A percentile compares a stretch with the other conserved stretches of the same genome.
Evolutionary conservation across 2,113 vertebrate species (phyloP).

Genomic region (Taurulus bubalis): DNA sequence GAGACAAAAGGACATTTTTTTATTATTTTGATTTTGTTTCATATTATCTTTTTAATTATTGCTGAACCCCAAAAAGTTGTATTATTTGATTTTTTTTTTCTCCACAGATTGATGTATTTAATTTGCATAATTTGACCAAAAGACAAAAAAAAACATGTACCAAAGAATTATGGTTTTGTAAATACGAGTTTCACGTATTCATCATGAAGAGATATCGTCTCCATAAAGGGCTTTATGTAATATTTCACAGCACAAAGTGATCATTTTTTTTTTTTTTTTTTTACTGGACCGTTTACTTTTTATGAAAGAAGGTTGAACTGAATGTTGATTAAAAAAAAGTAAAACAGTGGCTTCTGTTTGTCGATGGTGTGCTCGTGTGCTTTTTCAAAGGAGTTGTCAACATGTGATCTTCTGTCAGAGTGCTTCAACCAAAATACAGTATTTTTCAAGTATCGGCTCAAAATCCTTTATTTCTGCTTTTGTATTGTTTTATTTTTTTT

Average conservation of each 20-base stretch:
- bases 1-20: neutral
- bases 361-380: constrained; percentile 5
- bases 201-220: neutral
- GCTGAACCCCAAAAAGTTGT: neutral
- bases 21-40: neutral
- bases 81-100: neutral
- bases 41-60: neutral
- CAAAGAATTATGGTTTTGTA: constrained; percentile 13
- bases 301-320: constrained; percentile 17
- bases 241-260: constrained; percentile 32
- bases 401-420: constrained; percentile 32
- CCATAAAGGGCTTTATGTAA: constrained; percentile 41
- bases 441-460: constrained; percentile 28
- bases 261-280: neutral
- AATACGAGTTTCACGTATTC: neutral
- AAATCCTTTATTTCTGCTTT: neutral
- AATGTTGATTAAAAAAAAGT: constrained; percentile 38
- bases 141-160: neutral
- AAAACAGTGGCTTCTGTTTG: constrained; percentile 21
- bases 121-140: neutral
- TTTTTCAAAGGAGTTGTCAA: constrained; percentile 49
- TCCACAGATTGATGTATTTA: neutral
- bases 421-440: constrained; percentile 39
- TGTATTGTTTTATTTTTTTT: too few species aligned
- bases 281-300: neutral